Percentiles rank a stretch among this genome's conserved stretches.
Conservation (phyloP, 35 echinoderm and acorn worm genomes). For the Apostichopus japonicus region DNA sequence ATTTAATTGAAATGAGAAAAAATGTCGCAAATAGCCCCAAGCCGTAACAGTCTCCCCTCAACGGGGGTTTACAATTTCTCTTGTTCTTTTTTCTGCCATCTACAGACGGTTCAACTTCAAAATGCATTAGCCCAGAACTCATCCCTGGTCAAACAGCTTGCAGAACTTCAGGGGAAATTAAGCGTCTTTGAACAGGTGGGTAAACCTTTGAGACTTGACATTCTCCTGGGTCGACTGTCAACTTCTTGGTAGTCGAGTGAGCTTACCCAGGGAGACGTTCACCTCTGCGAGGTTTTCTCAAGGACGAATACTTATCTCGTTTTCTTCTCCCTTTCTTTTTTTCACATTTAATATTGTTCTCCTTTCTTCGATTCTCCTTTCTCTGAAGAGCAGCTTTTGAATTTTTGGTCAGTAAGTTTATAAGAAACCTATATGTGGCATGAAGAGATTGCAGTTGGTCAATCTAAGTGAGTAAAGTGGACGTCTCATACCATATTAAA, state of each 20-base stretch:
- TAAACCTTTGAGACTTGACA: slow-evolving; percentile 14
- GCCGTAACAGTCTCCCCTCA: background rate
- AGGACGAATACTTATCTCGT: too few relatives aligned
- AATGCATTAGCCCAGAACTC: slow-evolving; percentile 62
- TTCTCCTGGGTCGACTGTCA: background rate
- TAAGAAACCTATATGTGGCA: too few relatives aligned
- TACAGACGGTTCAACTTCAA: slow-evolving; percentile 45
- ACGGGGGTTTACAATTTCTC: background rate
- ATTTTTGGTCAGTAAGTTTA: too few relatives aligned
- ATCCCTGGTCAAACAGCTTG: slow-evolving; percentile 52
- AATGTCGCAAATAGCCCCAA: background rate
- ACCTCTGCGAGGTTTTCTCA: background rate
- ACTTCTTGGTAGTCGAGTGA: background rate
- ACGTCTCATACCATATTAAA: too few relatives aligned
- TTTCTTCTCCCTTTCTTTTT: too few relatives aligned
- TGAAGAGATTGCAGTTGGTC: too few relatives aligned
- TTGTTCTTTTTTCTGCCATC: background rate
- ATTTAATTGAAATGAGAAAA: slow-evolving; percentile 10
- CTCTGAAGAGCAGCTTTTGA: too few relatives aligned
- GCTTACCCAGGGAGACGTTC: background rate
- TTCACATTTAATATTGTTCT: too few relatives aligned
- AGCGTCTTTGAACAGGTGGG: slow-evolving; percentile 53
- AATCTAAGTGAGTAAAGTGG: too few relatives aligned
- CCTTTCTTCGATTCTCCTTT: too few relatives aligned
- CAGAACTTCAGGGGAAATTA: slow-evolving; percentile 54